Evolutionary conservation across 2,113 vertebrate species (phyloP), one percentile per base, ranked within the genome.

Genomic region (Menura novaehollandiae): DNA sequence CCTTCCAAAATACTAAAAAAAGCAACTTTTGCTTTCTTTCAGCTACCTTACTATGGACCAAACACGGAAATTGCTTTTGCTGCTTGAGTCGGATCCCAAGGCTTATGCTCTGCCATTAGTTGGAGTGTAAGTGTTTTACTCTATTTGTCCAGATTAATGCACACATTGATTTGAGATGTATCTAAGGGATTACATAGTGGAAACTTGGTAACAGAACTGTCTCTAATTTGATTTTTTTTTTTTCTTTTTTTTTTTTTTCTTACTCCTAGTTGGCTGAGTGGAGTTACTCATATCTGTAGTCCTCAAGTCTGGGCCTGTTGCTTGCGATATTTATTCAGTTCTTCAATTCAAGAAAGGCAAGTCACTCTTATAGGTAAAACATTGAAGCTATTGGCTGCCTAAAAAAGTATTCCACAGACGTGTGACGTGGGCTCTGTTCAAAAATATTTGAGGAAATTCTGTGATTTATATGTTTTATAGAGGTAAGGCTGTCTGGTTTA

Each of bases 1-100:
- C 12, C 32, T 86, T 91, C 58, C 13, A 52, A 69, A 92, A 56
- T 47, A n/a, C 10, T 80, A 15, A 63, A 63, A 39, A 14, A 16
- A 39, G 0, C 22, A 58, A 47, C 12, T 92, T 88, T 49, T 97
- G 37, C 85, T 96, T 84, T 95, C 2, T 97, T 96, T 96, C 97
- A 99, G 99, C 43, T 99, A 99, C 89, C 97, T 99, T 94, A 99
- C 99, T 46, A 99, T 99, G 99, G 99, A 99, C 94, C 99, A 99
- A 95, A 99, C 98, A 83, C 97, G 99, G 41, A 99, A 99, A 93
- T 95, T 99, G 27, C 98, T 99, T 41, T 98, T 99, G 69, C 93
- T 99, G 86, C 96, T 99, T 9, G 99, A 99, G 97, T 99, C 99
- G 10, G 99, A 99, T 93, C 99, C 99, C 11, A 99, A 99, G 95